Evolutionary conservation across 2,888 invertebrate species (phyloP).

Genomic region (Drosophila infuscata): DNA sequence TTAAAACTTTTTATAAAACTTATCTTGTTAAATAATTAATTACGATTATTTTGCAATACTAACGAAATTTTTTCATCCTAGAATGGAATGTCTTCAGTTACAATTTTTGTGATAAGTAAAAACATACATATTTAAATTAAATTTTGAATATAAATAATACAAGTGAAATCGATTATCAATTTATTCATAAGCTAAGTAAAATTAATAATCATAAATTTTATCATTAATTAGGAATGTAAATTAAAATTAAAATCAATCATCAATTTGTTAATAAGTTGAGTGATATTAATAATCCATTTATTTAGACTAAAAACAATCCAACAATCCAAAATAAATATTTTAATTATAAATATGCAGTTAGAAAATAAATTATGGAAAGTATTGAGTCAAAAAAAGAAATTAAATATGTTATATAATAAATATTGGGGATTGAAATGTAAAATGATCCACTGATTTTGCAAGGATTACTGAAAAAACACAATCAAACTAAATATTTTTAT

Average conservation of each 20-base stretch:
- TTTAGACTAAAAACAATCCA: background rate
- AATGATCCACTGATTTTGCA: background rate
- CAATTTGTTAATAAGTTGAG: background rate
- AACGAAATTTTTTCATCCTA: rapidly evolving
- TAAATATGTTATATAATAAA: background rate
- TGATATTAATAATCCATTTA: background rate
- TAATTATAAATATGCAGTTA: too few species aligned
- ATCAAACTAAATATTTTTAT: background rate
- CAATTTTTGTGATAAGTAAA: background rate
- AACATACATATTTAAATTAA: background rate
- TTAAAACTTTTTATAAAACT: too few species aligned
- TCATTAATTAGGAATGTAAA: background rate
- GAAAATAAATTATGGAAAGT: background rate
- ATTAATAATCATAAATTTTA: background rate
- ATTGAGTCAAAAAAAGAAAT: background rate
- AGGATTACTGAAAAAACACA: background rate
- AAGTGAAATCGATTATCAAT: rapidly evolving
- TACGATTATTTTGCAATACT: background rate
- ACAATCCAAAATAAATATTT: background rate
- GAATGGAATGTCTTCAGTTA: background rate
- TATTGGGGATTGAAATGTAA: background rate
- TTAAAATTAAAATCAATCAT: background rate
- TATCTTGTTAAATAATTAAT: background rate
- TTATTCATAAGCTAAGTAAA: background rate
- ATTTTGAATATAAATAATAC: background rate